Evolutionary conservation across 2,113 vertebrate genomes (phyloP).

Genomic region (Odocoileus virginianus): DNA sequence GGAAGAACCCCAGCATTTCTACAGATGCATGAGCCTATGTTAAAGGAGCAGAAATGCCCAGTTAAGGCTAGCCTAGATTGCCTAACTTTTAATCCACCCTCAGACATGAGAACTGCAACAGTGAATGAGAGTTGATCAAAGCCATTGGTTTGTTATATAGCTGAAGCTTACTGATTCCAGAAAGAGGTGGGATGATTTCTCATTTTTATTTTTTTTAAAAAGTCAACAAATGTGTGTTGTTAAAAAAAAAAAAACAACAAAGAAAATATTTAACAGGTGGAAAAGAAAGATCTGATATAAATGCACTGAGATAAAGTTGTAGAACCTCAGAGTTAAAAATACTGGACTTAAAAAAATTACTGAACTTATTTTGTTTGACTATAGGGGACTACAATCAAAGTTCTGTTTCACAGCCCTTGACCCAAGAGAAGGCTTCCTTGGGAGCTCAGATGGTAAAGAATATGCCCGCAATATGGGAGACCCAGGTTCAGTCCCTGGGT

Average conservation of each 20-base stretch:
- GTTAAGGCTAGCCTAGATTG: neutral
- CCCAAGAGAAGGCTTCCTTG: neutral
- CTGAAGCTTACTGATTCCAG: neutral
- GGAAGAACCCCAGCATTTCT: neutral
- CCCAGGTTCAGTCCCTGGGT: neutral
- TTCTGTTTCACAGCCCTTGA: neutral
- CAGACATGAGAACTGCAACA: neutral
- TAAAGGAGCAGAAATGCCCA: neutral
- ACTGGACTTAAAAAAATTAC: neutral
- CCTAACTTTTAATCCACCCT: neutral
- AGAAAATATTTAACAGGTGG: neutral
- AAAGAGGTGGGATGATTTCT: neutral
- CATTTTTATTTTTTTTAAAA: neutral
- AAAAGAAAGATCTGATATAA: neutral
- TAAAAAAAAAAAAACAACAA: neutral
- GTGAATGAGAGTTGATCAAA: neutral
- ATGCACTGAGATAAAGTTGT: neutral
- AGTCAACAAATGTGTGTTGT: neutral
- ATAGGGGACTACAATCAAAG: neutral
- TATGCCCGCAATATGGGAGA: neutral
- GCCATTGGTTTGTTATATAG: neutral
- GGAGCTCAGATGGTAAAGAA: neutral
- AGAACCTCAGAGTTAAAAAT: neutral
- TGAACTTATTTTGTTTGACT: neutral
- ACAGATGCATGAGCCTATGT: neutral